Conservation (phyloP, 2,113 vertebrate species). For the Psittacus erithacus region DNA sequence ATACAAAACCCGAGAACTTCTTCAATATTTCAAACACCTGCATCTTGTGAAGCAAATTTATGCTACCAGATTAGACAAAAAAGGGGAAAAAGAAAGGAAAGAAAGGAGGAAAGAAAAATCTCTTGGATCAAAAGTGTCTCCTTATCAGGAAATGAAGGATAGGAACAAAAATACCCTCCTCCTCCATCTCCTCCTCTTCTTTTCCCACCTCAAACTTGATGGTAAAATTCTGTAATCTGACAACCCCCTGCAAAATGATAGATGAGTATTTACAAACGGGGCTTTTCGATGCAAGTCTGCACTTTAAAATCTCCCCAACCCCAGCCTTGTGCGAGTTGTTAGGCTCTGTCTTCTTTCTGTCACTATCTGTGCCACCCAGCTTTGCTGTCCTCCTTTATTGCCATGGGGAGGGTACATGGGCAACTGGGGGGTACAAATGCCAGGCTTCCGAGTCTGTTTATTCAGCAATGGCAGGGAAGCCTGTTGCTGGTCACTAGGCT, state of each 20-base stretch:
- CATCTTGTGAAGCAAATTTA: slow-evolving; percentile 36
- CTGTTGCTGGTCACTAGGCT: slow-evolving; percentile 25
- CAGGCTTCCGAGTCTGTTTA: background rate
- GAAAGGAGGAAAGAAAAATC: background rate
- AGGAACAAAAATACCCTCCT: slow-evolving; percentile 57
- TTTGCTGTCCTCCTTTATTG: background rate
- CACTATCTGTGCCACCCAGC: background rate
- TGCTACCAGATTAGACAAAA: background rate
- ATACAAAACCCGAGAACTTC: slow-evolving; percentile 12
- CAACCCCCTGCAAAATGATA: background rate
- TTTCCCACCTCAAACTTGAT: slow-evolving; percentile 48
- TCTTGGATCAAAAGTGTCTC: slow-evolving; percentile 41
- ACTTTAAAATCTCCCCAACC: background rate
- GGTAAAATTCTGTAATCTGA: slow-evolving; percentile 35
- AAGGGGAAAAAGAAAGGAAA: background rate
- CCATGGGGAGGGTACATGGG: background rate
- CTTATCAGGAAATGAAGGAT: slow-evolving; percentile 56
- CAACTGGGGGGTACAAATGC: background rate
- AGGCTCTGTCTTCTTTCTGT: background rate
- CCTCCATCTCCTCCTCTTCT: slow-evolving; percentile 57
- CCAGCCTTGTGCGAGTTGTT: background rate
- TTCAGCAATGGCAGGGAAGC: background rate
- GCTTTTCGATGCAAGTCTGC: background rate
- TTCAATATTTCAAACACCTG: slow-evolving; percentile 53
- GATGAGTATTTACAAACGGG: background rate